phyloP scores from a whole-genome alignment of 2,797 vertebrate species.

The Pangasius sanitwongsei region DNA sequence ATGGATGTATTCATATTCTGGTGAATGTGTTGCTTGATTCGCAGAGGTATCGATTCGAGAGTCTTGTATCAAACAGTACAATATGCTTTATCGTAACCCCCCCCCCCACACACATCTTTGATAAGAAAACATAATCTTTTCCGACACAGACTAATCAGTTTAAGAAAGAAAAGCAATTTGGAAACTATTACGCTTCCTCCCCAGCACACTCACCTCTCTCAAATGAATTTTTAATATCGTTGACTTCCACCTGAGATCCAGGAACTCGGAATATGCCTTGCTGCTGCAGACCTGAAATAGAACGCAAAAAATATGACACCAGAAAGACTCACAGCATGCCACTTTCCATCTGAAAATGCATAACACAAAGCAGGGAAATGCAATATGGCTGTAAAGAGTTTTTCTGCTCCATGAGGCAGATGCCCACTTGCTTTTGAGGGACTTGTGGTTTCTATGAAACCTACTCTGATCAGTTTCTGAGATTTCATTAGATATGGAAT shows the following conservation, averaged over 20 bases:
- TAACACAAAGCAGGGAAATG: neutral
- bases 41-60: neutral
- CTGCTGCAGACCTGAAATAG: conserved; percentile 88
- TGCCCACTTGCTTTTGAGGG: conserved; percentile 61
- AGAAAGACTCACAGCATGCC: conserved; percentile 24
- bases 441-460: conserved; percentile 74
- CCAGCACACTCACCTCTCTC: conserved; percentile 76
- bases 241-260: conserved; percentile 98
- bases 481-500: conserved; percentile 75
- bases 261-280: conserved; percentile 98
- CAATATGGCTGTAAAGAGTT: conserved; percentile 61
- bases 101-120: neutral
- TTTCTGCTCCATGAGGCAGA: conserved; percentile 50
- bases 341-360: neutral
- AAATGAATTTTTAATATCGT: conserved; percentile 99
- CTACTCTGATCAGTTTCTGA: conserved; percentile 73
- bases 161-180: neutral
- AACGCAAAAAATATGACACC: conserved; percentile 41
- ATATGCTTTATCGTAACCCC: neutral
- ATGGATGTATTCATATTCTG: neutral
- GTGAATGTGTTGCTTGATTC: neutral
- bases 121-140: conserved; percentile 13
- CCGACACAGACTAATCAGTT: neutral
- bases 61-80: neutral
- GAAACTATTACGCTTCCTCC: neutral